phyloP scores from a whole-genome alignment of 2,797 vertebrate genomes.

The Hypotaenidia okinawae region DNA sequence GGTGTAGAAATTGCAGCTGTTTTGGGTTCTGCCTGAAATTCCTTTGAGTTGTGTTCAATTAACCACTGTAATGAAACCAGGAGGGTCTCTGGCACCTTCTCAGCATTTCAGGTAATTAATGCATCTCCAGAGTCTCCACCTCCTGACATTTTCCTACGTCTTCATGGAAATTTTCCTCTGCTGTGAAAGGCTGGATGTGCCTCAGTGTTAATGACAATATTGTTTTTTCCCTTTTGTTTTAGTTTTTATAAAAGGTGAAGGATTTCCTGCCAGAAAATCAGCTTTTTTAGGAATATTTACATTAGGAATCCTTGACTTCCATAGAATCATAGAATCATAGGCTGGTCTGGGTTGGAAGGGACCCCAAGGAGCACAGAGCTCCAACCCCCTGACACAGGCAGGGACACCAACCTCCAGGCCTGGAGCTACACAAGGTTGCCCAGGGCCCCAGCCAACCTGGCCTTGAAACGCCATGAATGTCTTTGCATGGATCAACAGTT shows the following conservation, averaged over 20 bases:
- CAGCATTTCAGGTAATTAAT: neutral
- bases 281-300: neutral
- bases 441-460: no score
- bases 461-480: no score
- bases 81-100: neutral
- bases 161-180: neutral
- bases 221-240: neutral
- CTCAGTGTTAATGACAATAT: neutral
- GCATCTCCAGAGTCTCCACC: neutral
- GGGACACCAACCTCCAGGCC: no score
- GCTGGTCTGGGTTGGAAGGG: no score
- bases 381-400: no score
- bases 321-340: no score
- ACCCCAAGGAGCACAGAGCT: no score
- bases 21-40: constrained; percentile 20
- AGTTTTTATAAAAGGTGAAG: neutral
- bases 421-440: no score
- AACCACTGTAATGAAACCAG: neutral
- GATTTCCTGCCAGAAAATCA: neutral
- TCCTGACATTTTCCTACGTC: neutral
- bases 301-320: neutral
- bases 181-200: neutral
- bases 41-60: neutral
- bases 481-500: neutral
- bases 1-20: neutral